Conservation (phyloP, 2,888 invertebrate species). For the Quadriops clusia region DNA sequence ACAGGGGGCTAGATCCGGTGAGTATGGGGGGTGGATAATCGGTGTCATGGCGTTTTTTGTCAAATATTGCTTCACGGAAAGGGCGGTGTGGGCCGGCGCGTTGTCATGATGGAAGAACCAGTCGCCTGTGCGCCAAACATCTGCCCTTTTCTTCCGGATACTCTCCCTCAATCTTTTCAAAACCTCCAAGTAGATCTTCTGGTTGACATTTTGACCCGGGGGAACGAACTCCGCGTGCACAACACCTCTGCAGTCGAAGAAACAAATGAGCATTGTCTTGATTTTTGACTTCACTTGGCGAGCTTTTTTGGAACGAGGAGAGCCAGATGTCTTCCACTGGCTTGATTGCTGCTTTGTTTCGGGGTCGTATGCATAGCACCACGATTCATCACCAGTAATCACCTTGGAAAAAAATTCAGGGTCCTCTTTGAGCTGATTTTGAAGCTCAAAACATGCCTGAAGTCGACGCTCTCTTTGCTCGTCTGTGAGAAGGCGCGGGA, state of each 20-base stretch:
- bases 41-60: conserved; percentile 3
- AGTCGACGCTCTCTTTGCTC: conserved; percentile 10
- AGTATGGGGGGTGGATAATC: conserved; percentile 4
- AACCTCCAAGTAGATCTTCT: conserved; percentile 15
- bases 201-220: conserved; percentile 12
- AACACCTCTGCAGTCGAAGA: conserved; percentile 3
- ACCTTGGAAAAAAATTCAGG: conserved; percentile 15
- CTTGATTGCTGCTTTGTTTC: conserved; percentile 17
- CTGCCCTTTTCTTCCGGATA: conserved; percentile 16
- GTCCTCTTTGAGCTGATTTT: conserved; percentile 14
- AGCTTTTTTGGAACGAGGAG: conserved; percentile 12
- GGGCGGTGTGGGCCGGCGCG: conserved; percentile 13
- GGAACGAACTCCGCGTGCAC: conserved; percentile 6
- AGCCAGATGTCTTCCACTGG: conserved; percentile 15
- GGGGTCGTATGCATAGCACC: conserved; percentile 14
- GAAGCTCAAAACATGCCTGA: conserved; percentile 8
- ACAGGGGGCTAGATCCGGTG: conserved; percentile 5
- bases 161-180: conserved; percentile 17
- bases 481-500: conserved; percentile 12
- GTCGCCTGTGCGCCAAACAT: conserved; percentile 13
- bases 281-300: conserved; percentile 12
- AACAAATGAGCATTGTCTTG: conserved; percentile 9
- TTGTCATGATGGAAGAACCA: conserved; percentile 18
- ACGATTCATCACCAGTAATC: conserved; percentile 15
- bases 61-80: conserved; percentile 6